Percentiles rank a stretch among this genome's conserved stretches.
phyloP scores from a whole-genome alignment of 1,140 invertebrate species.

The Nylanderia fulva region DNA sequence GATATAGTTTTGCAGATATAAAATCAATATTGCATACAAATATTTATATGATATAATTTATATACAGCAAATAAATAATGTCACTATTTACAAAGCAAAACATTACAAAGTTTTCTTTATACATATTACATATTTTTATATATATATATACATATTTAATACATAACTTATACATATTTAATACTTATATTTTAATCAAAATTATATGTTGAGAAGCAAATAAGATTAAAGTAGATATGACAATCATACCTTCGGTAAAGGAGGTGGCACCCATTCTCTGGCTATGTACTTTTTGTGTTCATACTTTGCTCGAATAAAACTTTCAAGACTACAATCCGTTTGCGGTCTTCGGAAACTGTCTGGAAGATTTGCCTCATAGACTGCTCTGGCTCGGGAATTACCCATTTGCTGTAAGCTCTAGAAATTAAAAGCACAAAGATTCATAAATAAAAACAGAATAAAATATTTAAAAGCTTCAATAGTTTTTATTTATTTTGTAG shows the following conservation, averaged over 20 bases:
- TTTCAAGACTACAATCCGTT: constrained; percentile 96
- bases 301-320: constrained; percentile 98
- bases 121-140: too few species aligned
- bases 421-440: constrained; percentile 57
- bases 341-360: constrained; percentile 98
- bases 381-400: constrained; percentile 97
- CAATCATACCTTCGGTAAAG: constrained; percentile 91
- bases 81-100: background rate
- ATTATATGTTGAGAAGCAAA: background rate
- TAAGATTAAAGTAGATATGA: background rate
- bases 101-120: background rate
- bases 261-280: constrained; percentile 96
- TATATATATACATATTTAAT: background rate
- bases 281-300: constrained; percentile 99
- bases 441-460: background rate
- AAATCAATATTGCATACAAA: background rate
- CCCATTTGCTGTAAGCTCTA: constrained; percentile 98
- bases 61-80: too few species aligned
- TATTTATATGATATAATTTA: background rate
- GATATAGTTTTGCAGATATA: background rate
- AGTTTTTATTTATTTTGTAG: background rate
- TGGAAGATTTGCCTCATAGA: constrained; percentile 98
- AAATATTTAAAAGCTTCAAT: background rate
- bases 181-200: background rate
- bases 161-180: background rate